phyloP scores from a whole-genome alignment of 2,113 vertebrate species.

The Plecotus auritus region DNA sequence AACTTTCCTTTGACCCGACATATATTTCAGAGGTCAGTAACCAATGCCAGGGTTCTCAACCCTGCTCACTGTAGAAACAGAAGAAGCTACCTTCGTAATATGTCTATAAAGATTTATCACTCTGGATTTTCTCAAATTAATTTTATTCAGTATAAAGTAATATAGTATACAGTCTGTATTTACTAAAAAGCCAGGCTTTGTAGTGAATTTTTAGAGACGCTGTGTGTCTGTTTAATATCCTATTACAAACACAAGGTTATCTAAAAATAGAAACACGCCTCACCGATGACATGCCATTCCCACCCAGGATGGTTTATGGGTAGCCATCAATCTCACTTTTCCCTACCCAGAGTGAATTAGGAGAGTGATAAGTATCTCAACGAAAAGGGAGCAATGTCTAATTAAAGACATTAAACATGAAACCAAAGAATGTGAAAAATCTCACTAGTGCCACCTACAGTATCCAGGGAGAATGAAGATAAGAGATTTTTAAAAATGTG shows the following conservation, averaged over 20 bases:
- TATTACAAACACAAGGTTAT: slow-evolving; percentile 60
- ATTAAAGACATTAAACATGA: slow-evolving; percentile 80
- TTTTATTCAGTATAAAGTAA: slow-evolving; percentile 50
- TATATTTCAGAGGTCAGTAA: slow-evolving; percentile 68
- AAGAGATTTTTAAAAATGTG: not conserved
- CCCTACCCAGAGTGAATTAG: slow-evolving; percentile 70
- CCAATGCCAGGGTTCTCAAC: slow-evolving; percentile 68
- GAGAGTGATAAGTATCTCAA: slow-evolving; percentile 80
- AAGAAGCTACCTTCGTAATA: slow-evolving; percentile 1
- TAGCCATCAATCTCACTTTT: slow-evolving; percentile 79
- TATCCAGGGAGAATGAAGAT: not conserved
- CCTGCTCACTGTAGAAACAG: slow-evolving; percentile 51
- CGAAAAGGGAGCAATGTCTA: slow-evolving; percentile 69
- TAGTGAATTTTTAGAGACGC: slow-evolving; percentile 38
- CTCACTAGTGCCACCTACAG: slow-evolving; percentile 80
- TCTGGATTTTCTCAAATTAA: slow-evolving; percentile 57
- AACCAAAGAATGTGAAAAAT: slow-evolving; percentile 75
- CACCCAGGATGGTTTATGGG: slow-evolving; percentile 71
- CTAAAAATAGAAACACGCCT: slow-evolving; percentile 55
- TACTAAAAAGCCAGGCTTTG: slow-evolving; percentile 49
- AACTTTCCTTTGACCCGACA: slow-evolving; percentile 62
- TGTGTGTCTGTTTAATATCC: slow-evolving; percentile 55
- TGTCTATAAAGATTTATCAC: not conserved
- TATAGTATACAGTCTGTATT: not conserved
- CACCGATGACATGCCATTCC: slow-evolving; percentile 56